Evolutionary conservation across 2,113 vertebrate species (phyloP), one percentile per base, ranked within the genome.

Genomic region (Rhinoderma darwinii): DNA sequence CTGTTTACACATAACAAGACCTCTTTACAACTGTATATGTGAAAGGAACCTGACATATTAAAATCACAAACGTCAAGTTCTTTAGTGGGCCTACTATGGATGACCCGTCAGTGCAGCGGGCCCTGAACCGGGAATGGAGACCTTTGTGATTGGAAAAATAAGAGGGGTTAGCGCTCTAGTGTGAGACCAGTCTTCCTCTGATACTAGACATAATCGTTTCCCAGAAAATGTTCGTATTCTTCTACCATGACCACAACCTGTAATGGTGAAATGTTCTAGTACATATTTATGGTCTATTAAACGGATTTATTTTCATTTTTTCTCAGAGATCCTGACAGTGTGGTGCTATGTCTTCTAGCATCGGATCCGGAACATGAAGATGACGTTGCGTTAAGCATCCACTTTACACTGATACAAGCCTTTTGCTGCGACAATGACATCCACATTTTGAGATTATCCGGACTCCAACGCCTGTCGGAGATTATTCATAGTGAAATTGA

Each of bases 361-460:
- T 93, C 96, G 0, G 97, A 99, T 0, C 95, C 96, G 83, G 97
- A 98, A 75, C 95, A 99, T 4, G 95, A 95, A 4, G 94, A 88
- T 0, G 96, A 98, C 87, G 95, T 97, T 27, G 97, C 96, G 0
- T 91, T 99, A 83, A 97, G 98, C 92, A 98, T 99, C 89, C 97
- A 98, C 91, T 98, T 99, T 94, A 99, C 97, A 1, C 95, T 99
- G 18, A 96, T 99, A 85, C 97, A 96, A 86, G 96, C 97, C 0
- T 99, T 99, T 73, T 99, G 97, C 89, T 97, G 97, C 1, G 97
- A 97, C 91, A 96, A 97, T 50, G 95, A 97, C 93, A 97, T 98
- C 87, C 92, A 98, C 88, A 96, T 97, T 47, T 86, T 99, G 70
- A 94, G 96, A 0, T 93, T 98, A 25, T 96, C 94, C 0, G 97